Evolutionary conservation across 2,113 vertebrate genomes (phyloP).

Genomic region (Tachycineta bicolor): DNA sequence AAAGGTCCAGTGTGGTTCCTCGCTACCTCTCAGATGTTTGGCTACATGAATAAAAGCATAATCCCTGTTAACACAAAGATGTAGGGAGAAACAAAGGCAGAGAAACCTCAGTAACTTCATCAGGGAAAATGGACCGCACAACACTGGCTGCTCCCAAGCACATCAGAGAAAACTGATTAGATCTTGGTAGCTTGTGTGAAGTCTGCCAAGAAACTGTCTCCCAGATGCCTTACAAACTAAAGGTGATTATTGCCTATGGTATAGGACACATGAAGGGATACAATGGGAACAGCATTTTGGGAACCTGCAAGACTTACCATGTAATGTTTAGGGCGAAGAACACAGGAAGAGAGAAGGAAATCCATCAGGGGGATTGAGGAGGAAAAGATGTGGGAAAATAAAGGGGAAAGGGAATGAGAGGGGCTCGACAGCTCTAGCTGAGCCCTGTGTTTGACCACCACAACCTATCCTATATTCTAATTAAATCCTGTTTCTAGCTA

Average conservation of each 20-base stretch:
- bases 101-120: neutral
- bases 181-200: neutral
- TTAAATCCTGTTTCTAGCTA: neutral
- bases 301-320: neutral
- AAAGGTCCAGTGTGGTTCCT: neutral
- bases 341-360: neutral
- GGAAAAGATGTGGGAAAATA: neutral
- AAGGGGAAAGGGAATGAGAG: neutral
- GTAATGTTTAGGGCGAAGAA: neutral
- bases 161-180: neutral
- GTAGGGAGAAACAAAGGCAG: neutral
- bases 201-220: neutral
- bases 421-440: neutral
- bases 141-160: neutral
- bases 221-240: neutral
- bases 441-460: neutral
- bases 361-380: neutral
- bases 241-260: neutral
- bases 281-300: neutral
- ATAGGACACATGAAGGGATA: neutral
- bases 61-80: neutral
- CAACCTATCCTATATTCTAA: neutral
- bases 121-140: neutral
- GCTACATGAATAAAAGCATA: neutral
- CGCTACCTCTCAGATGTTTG: neutral